Base-by-base conservation (phyloP, 2,113 vertebrate species). In the Nanger granti region DNA sequence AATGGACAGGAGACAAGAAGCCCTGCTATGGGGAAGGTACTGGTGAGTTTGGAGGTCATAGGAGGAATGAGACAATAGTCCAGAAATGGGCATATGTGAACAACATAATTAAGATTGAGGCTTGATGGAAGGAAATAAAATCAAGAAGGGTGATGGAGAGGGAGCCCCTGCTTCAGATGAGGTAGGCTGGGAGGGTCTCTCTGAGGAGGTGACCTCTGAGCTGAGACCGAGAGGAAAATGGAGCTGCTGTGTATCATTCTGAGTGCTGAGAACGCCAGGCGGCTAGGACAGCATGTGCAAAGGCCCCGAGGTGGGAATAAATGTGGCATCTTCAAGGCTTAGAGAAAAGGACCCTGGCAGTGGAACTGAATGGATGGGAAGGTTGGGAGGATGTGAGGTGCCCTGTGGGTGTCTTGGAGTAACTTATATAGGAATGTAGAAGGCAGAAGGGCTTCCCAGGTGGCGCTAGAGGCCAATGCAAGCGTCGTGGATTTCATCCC, bases 251-350 rank as follows among this genome's bases (percentile, higher is more conserved):
- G 28, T 47, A 4, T 28, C 55, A 15, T 64, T 83, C 79, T 5
- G 20, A 44, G 20, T 2, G 4, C 41, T 92, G 59, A 34, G 60
- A 88, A 12, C 7, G 1, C 26, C 52, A 41, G 73, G 41, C 5
- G 29, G 49, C 54, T 29, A 94, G 85, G 62, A 79, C 11, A 82
- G 62, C 7, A 3, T 1, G 7, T 85, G 85, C 89, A 92, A 96
- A 97, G 86, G 57, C 86, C 86, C 93, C n/a, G 59, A 83, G 37
- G 44, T 59, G 62, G 18, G 52, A 88, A 15, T 24, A 52, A 62
- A 28, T 2, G 3, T 28, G 89, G 87, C 9, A 14, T 52, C 85
- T 57, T 86, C 20, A 29, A 76, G 52, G 24, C 59, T 62, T 69
- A 47, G 44, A 59, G 54, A 41, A 28, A 54, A 92, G 59, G 76